Percentiles rank a stretch among this genome's conserved stretches.
These are phyloP conservation scores for Perca fluviatilis DNA, from an alignment of 2,113 vertebrate species.

Conservation along the genomic window DNA sequence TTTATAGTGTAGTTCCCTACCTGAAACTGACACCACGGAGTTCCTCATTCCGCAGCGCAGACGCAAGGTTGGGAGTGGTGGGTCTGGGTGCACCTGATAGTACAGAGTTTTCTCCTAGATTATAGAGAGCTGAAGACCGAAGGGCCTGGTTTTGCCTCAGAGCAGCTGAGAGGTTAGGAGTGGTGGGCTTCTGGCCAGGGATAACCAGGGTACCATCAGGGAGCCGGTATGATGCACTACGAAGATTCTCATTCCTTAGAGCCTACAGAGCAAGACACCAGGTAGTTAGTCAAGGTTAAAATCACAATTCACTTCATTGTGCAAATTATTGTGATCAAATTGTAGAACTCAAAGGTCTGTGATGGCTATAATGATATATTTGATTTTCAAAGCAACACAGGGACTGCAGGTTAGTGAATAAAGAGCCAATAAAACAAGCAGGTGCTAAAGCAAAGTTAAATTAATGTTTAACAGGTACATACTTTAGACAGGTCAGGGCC, in stretches of 20 bases:
- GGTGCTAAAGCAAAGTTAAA: background rate
- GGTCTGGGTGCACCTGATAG: constrained; percentile 74
- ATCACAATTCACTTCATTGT: background rate
- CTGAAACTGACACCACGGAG: constrained; percentile 55
- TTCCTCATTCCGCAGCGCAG: constrained; percentile 66
- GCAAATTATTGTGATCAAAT: background rate
- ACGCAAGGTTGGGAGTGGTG: constrained; percentile 66
- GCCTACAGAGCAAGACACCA: constrained; percentile 66
- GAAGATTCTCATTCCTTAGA: constrained; percentile 75
- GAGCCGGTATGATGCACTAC: constrained; percentile 72
- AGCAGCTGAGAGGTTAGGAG: constrained; percentile 67
- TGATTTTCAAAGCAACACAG: background rate
- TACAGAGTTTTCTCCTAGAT: constrained; percentile 64
- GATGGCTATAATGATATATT: background rate
- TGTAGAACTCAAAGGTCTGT: background rate
- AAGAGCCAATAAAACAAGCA: background rate
- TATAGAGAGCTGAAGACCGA: constrained; percentile 62
- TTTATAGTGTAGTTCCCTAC: constrained; percentile 35
- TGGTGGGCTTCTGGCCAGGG: constrained; percentile 72
- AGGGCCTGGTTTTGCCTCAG: constrained; percentile 70
- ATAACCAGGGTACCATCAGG: constrained; percentile 71
- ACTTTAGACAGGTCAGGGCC: constrained; percentile 74
- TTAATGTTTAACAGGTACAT: constrained; percentile 29
- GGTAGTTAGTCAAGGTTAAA: constrained; percentile 3
- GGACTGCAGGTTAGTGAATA: background rate